These are phyloP conservation scores for Portevinia maculata DNA, from an alignment of 2,888 invertebrate genomes.

Conservation along the genomic window DNA sequence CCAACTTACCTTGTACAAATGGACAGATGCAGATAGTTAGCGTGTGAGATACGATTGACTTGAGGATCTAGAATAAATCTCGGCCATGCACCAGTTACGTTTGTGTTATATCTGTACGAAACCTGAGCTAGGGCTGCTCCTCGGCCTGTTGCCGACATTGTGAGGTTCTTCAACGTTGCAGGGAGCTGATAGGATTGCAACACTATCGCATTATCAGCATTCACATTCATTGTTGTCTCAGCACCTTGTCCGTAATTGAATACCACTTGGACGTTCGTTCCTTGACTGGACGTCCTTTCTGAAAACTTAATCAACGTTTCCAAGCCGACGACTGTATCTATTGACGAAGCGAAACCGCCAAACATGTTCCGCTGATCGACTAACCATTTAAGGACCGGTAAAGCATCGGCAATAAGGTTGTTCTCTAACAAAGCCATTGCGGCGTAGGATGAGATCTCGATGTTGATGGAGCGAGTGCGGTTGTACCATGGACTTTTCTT, in stretches of 20 bases:
- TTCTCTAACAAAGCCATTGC: conserved; percentile 88
- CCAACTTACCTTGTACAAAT: conserved; percentile 88
- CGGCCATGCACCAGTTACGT: conserved; percentile 95
- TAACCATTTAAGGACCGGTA: conserved; percentile 89
- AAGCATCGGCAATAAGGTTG: conserved; percentile 80
- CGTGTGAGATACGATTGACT: conserved; percentile 92
- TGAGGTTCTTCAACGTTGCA: conserved; percentile 85
- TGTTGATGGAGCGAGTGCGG: conserved; percentile 87
- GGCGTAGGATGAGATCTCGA: conserved; percentile 95
- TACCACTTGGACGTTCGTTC: conserved; percentile 84
- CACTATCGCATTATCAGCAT: conserved; percentile 90
- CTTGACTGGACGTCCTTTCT: conserved; percentile 84
- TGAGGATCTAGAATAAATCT: conserved; percentile 94
- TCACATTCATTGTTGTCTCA: conserved; percentile 86
- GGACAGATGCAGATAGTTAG: conserved; percentile 91
- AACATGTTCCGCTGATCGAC: conserved; percentile 86
- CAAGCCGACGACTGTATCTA: conserved; percentile 90
- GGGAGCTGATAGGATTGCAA: conserved; percentile 87
- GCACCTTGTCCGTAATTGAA: conserved; percentile 84
- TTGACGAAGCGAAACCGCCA: conserved; percentile 90
- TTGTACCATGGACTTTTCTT: conserved; percentile 87
- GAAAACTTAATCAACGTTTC: conserved; percentile 85
- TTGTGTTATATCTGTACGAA: conserved; percentile 91
- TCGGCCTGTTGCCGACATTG: conserved; percentile 90
- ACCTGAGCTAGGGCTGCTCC: conserved; percentile 92